A percentile compares a stretch with the other conserved stretches of the same genome.
These are phyloP conservation scores for Chalcis sispes DNA, from an alignment of 2,888 invertebrate genomes.

Conservation along the genomic window DNA sequence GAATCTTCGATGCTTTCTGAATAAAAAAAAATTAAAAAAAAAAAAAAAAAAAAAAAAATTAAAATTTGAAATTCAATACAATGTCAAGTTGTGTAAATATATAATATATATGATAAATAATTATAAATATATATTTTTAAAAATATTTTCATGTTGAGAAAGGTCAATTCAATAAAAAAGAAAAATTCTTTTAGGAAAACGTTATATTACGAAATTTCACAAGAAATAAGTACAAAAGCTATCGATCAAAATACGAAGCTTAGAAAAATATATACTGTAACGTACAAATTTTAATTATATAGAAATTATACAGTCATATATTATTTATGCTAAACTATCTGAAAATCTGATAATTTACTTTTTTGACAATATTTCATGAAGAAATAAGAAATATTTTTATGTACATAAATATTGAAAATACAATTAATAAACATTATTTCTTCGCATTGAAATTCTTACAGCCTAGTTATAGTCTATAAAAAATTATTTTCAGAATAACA, in stretches of 20 bases:
- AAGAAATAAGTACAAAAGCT: neutral
- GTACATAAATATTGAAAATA: too few species aligned
- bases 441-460: neutral
- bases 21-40: too few species aligned
- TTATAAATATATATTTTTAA: neutral
- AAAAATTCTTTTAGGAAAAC: neutral
- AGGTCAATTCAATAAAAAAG: neutral
- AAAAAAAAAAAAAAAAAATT: neutral
- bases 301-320: neutral
- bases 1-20: constrained; percentile 56
- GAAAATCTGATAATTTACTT: neutral
- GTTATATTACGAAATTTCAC: constrained; percentile 24
- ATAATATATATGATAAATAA: neutral
- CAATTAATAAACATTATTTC: too few species aligned
- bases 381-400: too few species aligned
- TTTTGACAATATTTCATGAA: too few species aligned
- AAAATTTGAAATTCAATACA: neutral
- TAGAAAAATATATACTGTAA: constrained; percentile 35
- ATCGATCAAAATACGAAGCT: neutral
- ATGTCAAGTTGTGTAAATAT: neutral
- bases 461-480: too few species aligned
- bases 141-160: neutral
- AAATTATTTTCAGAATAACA: neutral
- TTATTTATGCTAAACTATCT: neutral
- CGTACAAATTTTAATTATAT: constrained; percentile 5